phyloP scores from a whole-genome alignment of 2,888 invertebrate species.

The Parnassius mnemosyne region DNA sequence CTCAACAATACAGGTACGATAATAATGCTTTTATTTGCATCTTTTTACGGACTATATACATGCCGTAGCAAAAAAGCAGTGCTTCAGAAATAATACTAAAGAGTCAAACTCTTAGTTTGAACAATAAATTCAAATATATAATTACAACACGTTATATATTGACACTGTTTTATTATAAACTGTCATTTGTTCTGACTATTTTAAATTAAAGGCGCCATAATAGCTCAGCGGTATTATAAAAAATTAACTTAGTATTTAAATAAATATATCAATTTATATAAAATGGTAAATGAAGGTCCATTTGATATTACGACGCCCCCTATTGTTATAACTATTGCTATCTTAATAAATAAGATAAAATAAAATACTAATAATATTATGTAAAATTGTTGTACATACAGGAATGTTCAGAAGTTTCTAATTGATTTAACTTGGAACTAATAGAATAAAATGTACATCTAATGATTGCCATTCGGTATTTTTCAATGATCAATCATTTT shows the following conservation, averaged over 20 bases:
- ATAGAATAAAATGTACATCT: constrained; percentile 7
- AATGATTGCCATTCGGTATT: not conserved
- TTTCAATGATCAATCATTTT: not conserved
- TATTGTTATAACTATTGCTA: no score
- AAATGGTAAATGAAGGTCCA: no score
- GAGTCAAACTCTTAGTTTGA: not conserved
- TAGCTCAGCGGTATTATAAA: no score
- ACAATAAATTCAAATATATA: not conserved
- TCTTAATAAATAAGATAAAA: no score
- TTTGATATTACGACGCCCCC: no score
- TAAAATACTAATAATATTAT: no score
- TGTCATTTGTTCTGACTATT: no score
- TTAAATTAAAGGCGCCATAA: no score
- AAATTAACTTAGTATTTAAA: no score
- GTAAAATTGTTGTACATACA: not conserved
- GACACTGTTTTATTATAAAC: no score
- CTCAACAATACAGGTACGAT: constrained; percentile 14
- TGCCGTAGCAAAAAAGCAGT: not conserved
- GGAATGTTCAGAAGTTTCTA: constrained; percentile 12
- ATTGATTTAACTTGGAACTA: not conserved
- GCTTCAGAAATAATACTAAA: not conserved
- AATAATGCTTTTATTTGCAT: constrained; percentile 4
- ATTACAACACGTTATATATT: no score
- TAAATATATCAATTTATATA: no score
- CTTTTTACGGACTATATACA: not conserved